Evolutionary conservation across 2,888 invertebrate species (phyloP).

Genomic region (Griposia aprilina): DNA sequence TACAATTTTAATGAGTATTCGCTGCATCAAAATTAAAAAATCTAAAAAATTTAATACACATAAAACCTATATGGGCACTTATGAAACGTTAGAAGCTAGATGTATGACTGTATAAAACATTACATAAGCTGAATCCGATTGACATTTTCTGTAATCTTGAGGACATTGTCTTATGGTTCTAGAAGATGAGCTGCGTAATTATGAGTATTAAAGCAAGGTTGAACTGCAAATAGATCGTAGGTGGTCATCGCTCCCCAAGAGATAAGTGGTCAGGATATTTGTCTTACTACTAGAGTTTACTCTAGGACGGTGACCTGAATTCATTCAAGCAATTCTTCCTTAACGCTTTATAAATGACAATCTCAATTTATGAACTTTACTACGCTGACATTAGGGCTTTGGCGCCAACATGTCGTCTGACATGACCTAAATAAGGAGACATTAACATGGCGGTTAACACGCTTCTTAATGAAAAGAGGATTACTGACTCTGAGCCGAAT

Average conservation of each 20-base stretch:
- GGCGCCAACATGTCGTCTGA: constrained; percentile 46
- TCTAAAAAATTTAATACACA: too few relatives aligned
- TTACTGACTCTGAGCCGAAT: constrained; percentile 41
- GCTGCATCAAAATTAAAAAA: constrained; percentile 29
- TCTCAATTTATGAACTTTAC: constrained; percentile 39
- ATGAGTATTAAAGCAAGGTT: constrained; percentile 35
- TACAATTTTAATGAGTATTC: constrained; percentile 66
- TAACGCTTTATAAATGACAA: constrained; percentile 48
- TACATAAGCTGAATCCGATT: constrained; percentile 38
- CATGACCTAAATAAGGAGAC: constrained; percentile 51
- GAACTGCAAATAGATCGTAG: constrained; percentile 36
- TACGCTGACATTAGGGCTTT: constrained; percentile 41
- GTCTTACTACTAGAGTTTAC: constrained; percentile 48
- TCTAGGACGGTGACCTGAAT: constrained; percentile 52
- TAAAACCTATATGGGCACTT: too few relatives aligned
- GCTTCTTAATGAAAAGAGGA: constrained; percentile 46
- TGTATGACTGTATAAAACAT: constrained; percentile 25
- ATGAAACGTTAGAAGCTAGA: too few relatives aligned
- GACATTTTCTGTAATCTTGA: constrained; percentile 32
- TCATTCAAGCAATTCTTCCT: constrained; percentile 41
- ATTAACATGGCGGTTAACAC: constrained; percentile 47
- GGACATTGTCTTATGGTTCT: constrained; percentile 3
- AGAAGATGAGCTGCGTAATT: constrained; percentile 14
- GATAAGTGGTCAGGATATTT: constrained; percentile 56
- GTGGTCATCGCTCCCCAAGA: constrained; percentile 51